phyloP scores from a whole-genome alignment of 2,113 vertebrate genomes.

The Anolis carolinensis region DNA sequence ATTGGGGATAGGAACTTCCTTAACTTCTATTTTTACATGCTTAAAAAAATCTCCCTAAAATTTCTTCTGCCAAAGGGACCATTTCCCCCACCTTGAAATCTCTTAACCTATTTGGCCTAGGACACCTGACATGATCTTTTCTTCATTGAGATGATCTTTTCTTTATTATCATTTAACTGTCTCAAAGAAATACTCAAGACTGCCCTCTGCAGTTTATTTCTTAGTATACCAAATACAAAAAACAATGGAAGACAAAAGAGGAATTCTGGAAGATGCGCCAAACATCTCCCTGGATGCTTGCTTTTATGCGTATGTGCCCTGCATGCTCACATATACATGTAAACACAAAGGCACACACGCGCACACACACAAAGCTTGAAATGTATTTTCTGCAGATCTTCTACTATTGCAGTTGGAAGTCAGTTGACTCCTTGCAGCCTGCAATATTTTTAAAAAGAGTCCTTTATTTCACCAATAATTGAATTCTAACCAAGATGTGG shows the following conservation, averaged over 20 bases:
- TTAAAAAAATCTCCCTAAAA: not conserved
- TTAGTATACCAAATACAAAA: not conserved
- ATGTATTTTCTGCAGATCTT: no score
- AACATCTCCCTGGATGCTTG: not conserved
- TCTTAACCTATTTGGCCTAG: not conserved
- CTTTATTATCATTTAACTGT: not conserved
- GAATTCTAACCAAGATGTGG: no score
- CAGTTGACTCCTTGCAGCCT: no score
- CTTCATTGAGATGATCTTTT: not conserved
- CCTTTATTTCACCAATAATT: no score
- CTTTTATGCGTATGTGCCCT: not conserved
- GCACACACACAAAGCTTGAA: not conserved
- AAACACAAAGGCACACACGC: not conserved
- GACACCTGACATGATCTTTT: not conserved
- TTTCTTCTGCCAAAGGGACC: not conserved
- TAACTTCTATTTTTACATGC: not conserved
- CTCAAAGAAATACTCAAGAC: not conserved
- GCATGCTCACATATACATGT: not conserved
- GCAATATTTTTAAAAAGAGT: no score
- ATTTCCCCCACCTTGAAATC: not conserved
- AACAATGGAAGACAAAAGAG: not conserved
- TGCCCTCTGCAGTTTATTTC: conserved; percentile 2
- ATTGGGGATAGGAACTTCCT: not conserved
- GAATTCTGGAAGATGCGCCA: no score
- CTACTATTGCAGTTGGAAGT: no score